Evolutionary conservation across 1,140 invertebrate species (phyloP).

Genomic region (Helicoverpa armigera): DNA sequence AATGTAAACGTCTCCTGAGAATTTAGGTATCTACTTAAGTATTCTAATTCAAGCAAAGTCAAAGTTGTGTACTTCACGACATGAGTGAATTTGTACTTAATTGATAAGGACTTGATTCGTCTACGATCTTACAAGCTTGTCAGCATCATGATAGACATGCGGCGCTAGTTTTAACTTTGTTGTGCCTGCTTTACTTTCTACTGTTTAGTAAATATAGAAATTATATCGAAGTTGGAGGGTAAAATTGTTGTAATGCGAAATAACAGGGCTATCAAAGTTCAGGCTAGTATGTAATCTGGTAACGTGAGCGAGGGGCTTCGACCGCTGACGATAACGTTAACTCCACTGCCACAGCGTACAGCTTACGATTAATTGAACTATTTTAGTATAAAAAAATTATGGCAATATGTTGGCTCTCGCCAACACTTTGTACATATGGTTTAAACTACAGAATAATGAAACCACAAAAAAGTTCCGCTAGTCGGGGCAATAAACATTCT

Average conservation of each 20-base stretch:
- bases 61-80: conserved; percentile 15
- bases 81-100: neutral
- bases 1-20: conserved; percentile 35
- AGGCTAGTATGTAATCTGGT: conserved; percentile 77
- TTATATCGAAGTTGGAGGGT: conserved; percentile 55
- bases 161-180: neutral
- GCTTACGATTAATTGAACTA: conserved; percentile 43
- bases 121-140: no score
- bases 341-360: conserved; percentile 48
- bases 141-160: no score
- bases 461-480: no score
- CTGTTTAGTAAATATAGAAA: conserved; percentile 38
- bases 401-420: neutral
- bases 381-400: conserved; percentile 41
- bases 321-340: conserved; percentile 75
- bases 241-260: conserved; percentile 62
- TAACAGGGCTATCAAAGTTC: conserved; percentile 77
- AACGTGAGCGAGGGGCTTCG: conserved; percentile 78
- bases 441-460: neutral
- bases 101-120: no score
- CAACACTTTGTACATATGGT: neutral
- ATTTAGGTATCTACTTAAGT: conserved; percentile 35
- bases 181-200: neutral
- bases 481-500: neutral
- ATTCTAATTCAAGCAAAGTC: conserved; percentile 32